Base-by-base conservation (phyloP, 2,888 invertebrate species). In the Cephonodes hylas region DNA sequence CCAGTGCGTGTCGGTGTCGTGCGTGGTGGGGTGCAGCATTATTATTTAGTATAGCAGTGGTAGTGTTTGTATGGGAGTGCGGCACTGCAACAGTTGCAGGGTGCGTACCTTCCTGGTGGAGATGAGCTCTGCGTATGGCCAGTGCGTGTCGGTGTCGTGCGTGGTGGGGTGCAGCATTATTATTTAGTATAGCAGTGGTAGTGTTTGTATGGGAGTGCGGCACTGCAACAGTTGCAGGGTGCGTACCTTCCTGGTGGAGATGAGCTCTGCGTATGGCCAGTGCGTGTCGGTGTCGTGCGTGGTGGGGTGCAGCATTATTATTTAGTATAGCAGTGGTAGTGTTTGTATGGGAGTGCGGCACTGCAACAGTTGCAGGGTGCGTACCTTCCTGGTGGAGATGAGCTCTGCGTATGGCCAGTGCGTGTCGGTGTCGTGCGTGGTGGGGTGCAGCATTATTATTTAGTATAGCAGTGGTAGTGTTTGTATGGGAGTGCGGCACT, bases 361-460 rank as follows among this genome's bases (percentile, higher is more conserved):
- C n/a, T n/a, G n/a, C n/a, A n/a, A n/a, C n/a, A n/a, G n/a, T n/a
- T n/a, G n/a, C n/a, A n/a, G n/a, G n/a, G n/a, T n/a, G 42, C 71
- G 15, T 15, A 91, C 96, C 93, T 98, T 98, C 75, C 99, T 94
- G 10, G 99, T 99, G 62, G 98, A 98, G 79, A 99, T 97, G 68
- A 99, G 98, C 83, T 99, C 98, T 58, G 97, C 96, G 87, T 98
- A 98, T 10, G 98, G 97, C 95, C 98, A 98, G 87, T 97, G 97
- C 76, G 97, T 96, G 78, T 98, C 91, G 0, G 97, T 97, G 86
- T 98, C 98, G 91, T 99, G 99, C 42, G 98, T 97, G 81, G 96
- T 95, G 78, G 97, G 95, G 85, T 98, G 98, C 81, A 99, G 94
- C 91, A 99, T n/a, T n/a, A n/a, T n/a, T n/a, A n/a, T n/a, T n/a